phyloP scores from a whole-genome alignment of 53 echinoderm and acorn worm species.

The Echinarachnius parma region DNA sequence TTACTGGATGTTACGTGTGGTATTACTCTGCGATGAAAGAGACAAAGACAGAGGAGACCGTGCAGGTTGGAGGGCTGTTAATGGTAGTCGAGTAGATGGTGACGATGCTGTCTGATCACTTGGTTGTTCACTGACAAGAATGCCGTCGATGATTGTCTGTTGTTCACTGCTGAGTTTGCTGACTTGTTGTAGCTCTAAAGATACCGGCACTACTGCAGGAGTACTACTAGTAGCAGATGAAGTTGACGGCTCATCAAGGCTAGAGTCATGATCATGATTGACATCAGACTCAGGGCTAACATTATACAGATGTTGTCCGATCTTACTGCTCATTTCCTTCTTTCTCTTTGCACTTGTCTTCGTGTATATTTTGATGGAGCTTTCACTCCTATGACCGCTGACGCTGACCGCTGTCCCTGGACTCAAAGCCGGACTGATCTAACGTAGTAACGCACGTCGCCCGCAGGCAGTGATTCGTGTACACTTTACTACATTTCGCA shows the following conservation, averaged over 20 bases:
- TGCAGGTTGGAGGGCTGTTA: conserved; percentile 14
- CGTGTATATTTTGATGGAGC: conserved; percentile 19
- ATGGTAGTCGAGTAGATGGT: conserved; percentile 10
- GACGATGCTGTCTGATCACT: conserved; percentile 7
- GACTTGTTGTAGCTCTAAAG: conserved; percentile 5
- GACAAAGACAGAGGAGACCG: no score
- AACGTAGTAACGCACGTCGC: conserved; percentile 15
- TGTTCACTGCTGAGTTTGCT: conserved; percentile 8
- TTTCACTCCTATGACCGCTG: conserved; percentile 22
- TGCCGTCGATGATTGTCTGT: conserved; percentile 11
- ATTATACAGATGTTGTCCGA: conserved; percentile 7
- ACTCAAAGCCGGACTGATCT: conserved; percentile 11
- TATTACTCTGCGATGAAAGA: no score
- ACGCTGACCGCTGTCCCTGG: conserved; percentile 12
- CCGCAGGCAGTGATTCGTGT: conserved; percentile 44
- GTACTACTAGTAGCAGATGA: background rate
- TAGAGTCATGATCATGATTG: conserved; percentile 13
- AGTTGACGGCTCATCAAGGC: conserved; percentile 13
- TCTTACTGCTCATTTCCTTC: conserved; percentile 25
- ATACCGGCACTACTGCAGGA: conserved; percentile 5
- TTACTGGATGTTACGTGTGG: no score
- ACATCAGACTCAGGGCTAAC: background rate
- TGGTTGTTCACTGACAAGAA: conserved; percentile 14
- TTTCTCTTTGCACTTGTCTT: conserved; percentile 27
- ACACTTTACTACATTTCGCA: conserved; percentile 42